phyloP scores from a whole-genome alignment of 1,140 invertebrate genomes.

The Chymomyza costata region DNA sequence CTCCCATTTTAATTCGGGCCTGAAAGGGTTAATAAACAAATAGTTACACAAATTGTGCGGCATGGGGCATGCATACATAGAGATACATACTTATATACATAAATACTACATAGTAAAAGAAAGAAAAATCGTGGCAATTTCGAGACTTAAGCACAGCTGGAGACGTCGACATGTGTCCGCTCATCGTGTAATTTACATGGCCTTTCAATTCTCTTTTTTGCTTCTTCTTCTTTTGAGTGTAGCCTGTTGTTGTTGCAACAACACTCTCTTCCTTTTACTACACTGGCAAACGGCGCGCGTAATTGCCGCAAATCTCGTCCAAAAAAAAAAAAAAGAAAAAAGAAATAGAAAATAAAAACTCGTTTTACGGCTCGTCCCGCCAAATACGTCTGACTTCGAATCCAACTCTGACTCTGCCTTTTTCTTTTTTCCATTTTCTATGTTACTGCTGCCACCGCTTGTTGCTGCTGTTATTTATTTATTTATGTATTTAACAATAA shows the following conservation, averaged over 20 bases:
- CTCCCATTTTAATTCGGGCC: no score
- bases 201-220: slow-evolving; percentile 63
- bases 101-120: slow-evolving; percentile 5
- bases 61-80: slow-evolving; percentile 5
- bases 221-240: no score
- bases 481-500: slow-evolving; percentile 49
- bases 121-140: slow-evolving; percentile 60
- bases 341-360: slow-evolving; percentile 34
- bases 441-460: slow-evolving; percentile 2
- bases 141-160: slow-evolving; percentile 51
- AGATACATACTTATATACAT: neutral
- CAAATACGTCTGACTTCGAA: slow-evolving; percentile 18
- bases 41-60: slow-evolving; percentile 34
- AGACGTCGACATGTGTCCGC: slow-evolving; percentile 30
- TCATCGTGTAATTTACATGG: slow-evolving; percentile 69
- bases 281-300: slow-evolving; percentile 58
- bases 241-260: slow-evolving; percentile 6
- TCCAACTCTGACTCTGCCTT: slow-evolving; percentile 35
- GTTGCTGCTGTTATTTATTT: slow-evolving; percentile 31
- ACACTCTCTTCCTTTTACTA: slow-evolving; percentile 71
- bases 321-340: neutral
- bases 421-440: slow-evolving; percentile 52
- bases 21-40: slow-evolving; percentile 70
- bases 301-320: slow-evolving; percentile 67
- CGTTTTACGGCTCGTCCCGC: slow-evolving; percentile 17